phyloP scores from a whole-genome alignment of 2,113 vertebrate species.

The Grantiella picta region DNA sequence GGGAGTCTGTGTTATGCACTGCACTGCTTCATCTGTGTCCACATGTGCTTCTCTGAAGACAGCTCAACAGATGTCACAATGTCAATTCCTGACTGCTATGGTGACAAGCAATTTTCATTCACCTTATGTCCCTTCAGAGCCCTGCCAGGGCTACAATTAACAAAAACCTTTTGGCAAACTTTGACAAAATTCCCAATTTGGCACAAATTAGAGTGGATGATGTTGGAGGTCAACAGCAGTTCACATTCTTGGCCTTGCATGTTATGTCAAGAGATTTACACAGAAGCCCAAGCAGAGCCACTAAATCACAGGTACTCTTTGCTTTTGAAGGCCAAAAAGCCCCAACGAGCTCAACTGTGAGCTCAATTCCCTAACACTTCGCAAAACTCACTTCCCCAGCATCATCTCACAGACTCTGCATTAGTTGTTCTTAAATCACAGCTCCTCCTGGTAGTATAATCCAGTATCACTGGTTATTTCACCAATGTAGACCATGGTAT shows the following conservation, averaged over 20 bases:
- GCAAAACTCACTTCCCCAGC: neutral
- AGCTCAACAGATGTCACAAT: neutral
- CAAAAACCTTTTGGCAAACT: neutral
- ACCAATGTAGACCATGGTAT: neutral
- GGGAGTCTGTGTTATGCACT: fast-evolving
- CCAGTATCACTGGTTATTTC: neutral
- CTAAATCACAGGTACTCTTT: neutral
- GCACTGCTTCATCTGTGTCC: neutral
- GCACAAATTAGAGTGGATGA: neutral
- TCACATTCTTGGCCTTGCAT: neutral
- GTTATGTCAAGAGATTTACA: neutral
- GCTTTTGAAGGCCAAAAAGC: neutral
- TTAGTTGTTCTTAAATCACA: neutral
- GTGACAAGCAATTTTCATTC: neutral
- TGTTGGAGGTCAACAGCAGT: neutral
- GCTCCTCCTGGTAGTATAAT: neutral
- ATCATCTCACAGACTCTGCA: neutral
- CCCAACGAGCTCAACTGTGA: neutral
- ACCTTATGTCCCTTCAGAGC: neutral
- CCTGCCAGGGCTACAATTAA: neutral
- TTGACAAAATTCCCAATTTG: neutral
- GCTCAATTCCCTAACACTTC: neutral
- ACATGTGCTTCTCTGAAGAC: fast-evolving
- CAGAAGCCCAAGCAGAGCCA: neutral
- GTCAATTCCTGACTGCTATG: neutral